Conservation (phyloP, 1,140 invertebrate genomes). For the Trypoxylus dichotomus region DNA sequence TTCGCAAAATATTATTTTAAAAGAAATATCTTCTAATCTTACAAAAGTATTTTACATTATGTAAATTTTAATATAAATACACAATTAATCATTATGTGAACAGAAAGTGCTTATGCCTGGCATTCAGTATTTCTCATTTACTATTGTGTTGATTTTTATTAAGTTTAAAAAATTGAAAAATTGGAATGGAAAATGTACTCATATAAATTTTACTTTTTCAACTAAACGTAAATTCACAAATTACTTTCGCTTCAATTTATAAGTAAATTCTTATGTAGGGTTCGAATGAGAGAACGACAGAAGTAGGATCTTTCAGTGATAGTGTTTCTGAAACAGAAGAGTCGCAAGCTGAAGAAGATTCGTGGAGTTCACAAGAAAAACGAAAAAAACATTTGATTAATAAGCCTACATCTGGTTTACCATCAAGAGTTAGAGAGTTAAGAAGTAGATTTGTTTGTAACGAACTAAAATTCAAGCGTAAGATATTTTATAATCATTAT, state of each 20-base stretch:
- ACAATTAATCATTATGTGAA: too few relatives aligned
- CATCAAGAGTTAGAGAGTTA: constrained; percentile 39
- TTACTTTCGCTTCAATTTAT: neutral
- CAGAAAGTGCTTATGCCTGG: too few relatives aligned
- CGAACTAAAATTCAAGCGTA: constrained; percentile 39
- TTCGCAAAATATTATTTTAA: too few relatives aligned
- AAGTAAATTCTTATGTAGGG: neutral
- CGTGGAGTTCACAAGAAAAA: constrained; percentile 40
- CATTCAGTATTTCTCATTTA: too few relatives aligned
- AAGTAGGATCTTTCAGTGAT: constrained; percentile 26
- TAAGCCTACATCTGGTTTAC: constrained; percentile 24
- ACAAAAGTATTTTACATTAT: too few relatives aligned
- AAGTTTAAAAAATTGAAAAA: too few relatives aligned
- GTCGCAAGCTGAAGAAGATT: constrained; percentile 38
- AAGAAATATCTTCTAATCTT: too few relatives aligned
- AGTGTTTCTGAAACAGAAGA: constrained; percentile 35
- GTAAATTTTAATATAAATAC: neutral
- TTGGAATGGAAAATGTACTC: neutral
- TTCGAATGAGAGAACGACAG: constrained; percentile 6
- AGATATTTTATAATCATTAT: constrained; percentile 15
- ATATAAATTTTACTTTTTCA: neutral
- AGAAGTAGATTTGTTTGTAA: constrained; percentile 46
- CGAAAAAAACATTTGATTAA: constrained; percentile 22
- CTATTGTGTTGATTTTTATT: too few relatives aligned
- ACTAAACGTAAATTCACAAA: neutral